Evolutionary conservation across 2,113 vertebrate species (phyloP), one percentile per base, ranked within the genome.

Genomic region (Typhlomys cinereus): DNA sequence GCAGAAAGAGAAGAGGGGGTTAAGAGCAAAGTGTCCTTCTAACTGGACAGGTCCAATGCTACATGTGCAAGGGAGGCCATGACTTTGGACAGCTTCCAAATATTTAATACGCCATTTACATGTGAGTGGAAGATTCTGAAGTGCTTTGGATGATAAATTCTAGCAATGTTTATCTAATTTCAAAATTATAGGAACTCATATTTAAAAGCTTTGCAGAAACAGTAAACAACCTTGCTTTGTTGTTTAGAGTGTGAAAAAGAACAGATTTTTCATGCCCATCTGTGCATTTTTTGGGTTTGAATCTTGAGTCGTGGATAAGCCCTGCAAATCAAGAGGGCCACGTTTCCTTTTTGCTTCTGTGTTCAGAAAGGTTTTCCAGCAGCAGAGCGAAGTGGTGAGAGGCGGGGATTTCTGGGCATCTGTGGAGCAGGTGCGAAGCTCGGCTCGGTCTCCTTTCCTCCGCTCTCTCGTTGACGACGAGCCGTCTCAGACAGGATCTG

Each of bases 81-180:
- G 76, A 67, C 80, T 12, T 48, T 96, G 91, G 85, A 89, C 25
- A 90, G 59, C 34, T 95, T 92, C 70, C 75, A 95, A 83, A 67
- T 86, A 74, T 46, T 93, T 88, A 95, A 76, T 80, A 76, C 0
- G 84, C 66, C 74, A 86, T 86, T 91, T 93, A 90, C 71, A 94
- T 67, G 92, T 80, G 46, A 92, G 57, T 93, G 66, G 93, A 90
- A 70, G 7, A 95, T 80, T 44, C 14, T 74, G n/a, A 17, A 94
- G 36, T 17, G 80, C 18, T 95, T 61, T 48, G 27, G 61, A 92
- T 96, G 92, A 95, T 88, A 93, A 91, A 97, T 94, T 80, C 75
- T 69, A 86, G 75, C 36, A 59, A 83, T 88, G 74, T 89, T 94
- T 92, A 94, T 74, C 59, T 94, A 93, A 79, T 90, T 95, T 92